Percentiles rank a stretch among this genome's conserved stretches.
Conservation (phyloP, 2,797 vertebrate species). For the Lerista edwardsae region DNA sequence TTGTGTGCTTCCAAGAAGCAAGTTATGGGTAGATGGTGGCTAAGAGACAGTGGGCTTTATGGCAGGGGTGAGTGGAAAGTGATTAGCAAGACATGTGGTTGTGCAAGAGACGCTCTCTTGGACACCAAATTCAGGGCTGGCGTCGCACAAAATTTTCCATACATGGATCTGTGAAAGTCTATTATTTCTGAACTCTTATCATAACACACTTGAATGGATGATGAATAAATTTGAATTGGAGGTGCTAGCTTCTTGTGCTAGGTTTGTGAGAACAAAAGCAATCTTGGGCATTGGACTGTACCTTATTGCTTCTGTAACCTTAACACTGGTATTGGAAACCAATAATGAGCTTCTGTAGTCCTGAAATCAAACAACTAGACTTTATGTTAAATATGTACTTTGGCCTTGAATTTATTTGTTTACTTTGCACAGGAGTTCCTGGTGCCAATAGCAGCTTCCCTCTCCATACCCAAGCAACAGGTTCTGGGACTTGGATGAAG, state of each 20-base stretch:
- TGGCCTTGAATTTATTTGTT: not conserved
- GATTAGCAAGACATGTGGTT: not conserved
- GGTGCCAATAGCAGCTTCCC: no score
- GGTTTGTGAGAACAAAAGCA: not conserved
- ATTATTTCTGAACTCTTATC: not conserved
- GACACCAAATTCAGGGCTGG: not conserved
- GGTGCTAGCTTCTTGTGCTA: not conserved
- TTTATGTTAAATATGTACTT: no score
- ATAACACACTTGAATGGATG: not conserved
- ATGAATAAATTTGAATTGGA: not conserved
- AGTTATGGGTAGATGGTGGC: not conserved
- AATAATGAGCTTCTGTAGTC: not conserved
- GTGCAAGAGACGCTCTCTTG: not conserved
- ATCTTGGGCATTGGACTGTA: not conserved
- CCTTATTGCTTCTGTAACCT: not conserved
- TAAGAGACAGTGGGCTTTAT: not conserved
- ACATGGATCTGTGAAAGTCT: not conserved
- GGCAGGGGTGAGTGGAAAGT: no score
- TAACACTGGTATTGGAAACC: not conserved
- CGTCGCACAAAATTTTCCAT: not conserved
- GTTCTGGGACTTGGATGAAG: no score
- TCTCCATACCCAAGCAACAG: no score
- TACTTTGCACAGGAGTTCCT: not conserved
- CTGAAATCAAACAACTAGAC: not conserved
- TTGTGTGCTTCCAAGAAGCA: not conserved